Evolutionary conservation across 1,140 invertebrate genomes (phyloP).

Genomic region (Anoplolepis gracilipes): DNA sequence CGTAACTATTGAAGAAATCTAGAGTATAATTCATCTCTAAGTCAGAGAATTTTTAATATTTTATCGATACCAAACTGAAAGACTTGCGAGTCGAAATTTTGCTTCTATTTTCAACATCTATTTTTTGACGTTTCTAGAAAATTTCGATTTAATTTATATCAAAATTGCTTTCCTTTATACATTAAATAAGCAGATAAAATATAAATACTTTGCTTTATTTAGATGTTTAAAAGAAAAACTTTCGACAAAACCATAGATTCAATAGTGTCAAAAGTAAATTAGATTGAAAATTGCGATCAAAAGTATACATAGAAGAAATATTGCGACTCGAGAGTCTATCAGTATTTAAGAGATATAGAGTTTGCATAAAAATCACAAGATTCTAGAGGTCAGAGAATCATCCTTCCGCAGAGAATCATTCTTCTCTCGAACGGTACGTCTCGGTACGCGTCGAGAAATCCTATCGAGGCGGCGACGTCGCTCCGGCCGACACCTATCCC

Average conservation of each 20-base stretch:
- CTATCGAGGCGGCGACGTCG: slow-evolving; percentile 31
- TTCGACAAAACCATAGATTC: too few relatives aligned
- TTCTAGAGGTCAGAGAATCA: neutral
- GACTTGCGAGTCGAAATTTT: too few relatives aligned
- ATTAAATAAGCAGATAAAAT: too few relatives aligned
- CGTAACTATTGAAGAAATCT: neutral
- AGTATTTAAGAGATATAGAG: neutral
- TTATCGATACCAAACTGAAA: neutral
- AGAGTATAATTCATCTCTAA: neutral
- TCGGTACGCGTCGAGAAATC: slow-evolving; percentile 18
- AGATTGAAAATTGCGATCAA: too few relatives aligned
- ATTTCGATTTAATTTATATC: neutral
- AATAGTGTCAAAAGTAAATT: too few relatives aligned
- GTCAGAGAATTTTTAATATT: neutral
- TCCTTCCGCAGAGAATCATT: neutral
- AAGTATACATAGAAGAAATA: too few relatives aligned
- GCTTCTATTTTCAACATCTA: too few relatives aligned
- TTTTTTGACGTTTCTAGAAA: too few relatives aligned
- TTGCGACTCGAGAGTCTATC: neutral
- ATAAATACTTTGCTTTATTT: too few relatives aligned
- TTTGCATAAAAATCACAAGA: slow-evolving; percentile 16
- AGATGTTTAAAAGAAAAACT: too few relatives aligned
- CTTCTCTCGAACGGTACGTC: neutral
- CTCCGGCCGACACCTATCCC: slow-evolving; percentile 27
- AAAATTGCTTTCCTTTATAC: too few relatives aligned